These are phyloP conservation scores for Malurus melanocephalus DNA, from an alignment of 2,113 vertebrate genomes.

Conservation along the genomic window DNA sequence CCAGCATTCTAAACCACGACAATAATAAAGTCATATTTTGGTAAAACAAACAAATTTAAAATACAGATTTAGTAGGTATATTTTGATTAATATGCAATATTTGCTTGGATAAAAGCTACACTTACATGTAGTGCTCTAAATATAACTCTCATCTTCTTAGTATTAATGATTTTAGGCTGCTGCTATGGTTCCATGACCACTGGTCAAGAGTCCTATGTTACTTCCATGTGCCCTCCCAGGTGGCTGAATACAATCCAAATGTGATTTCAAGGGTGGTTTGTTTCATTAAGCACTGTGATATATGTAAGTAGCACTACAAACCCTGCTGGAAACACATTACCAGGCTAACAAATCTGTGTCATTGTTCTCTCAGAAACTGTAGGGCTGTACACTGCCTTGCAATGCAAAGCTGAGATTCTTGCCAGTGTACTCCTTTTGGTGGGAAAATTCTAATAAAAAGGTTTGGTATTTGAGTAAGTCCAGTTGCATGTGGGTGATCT, in stretches of 20 bases:
- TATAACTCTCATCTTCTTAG: background rate
- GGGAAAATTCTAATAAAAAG: background rate
- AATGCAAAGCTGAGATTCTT: background rate
- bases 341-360: background rate
- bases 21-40: background rate
- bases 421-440: background rate
- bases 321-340: background rate
- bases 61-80: background rate
- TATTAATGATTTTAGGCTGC: background rate
- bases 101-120: background rate
- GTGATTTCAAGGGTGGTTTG: background rate
- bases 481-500: background rate
- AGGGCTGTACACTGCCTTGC: background rate
- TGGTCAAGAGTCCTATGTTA: background rate
- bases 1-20: too few relatives aligned
- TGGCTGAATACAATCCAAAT: background rate
- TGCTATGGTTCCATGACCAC: background rate
- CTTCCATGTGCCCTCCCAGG: background rate
- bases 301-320: background rate
- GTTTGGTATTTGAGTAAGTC: background rate
- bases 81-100: background rate
- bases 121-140: background rate
- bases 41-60: background rate
- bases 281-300: background rate
- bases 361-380: background rate